Evolutionary conservation across 2,113 vertebrate species (phyloP).

Genomic region (Perognathus longimembris): DNA sequence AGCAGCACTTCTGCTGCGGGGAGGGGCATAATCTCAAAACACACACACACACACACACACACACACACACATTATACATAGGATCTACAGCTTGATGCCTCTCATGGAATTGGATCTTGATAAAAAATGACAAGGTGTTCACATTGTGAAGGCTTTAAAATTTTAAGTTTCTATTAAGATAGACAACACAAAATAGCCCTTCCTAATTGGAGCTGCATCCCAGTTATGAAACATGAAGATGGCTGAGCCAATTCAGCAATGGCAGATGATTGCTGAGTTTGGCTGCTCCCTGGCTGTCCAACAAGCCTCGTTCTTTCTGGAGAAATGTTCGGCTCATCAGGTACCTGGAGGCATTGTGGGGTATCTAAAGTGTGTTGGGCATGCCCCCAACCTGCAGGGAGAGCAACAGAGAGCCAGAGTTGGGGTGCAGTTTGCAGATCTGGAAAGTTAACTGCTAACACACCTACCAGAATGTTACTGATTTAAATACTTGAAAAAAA

Average conservation of each 20-base stretch:
- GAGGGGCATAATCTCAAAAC: not conserved
- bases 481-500: not conserved
- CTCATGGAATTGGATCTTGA: not conserved
- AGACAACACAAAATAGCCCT: not conserved
- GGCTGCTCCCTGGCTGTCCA: too few relatives aligned
- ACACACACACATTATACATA: not conserved
- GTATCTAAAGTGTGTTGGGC: accelerated
- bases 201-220: not conserved
- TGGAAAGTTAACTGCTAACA: not conserved
- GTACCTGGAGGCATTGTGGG: not conserved
- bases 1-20: not conserved
- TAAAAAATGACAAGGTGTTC: conserved; percentile 6
- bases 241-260: not conserved
- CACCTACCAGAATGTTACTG: not conserved
- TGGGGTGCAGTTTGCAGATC: not conserved
- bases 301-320: not conserved
- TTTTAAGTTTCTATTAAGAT: not conserved
- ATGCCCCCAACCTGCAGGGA: not conserved
- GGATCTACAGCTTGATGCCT: not conserved
- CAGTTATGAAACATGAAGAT: not conserved
- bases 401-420: not conserved
- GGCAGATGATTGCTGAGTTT: not conserved
- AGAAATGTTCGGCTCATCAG: not conserved
- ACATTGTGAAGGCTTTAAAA: not conserved
- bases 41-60: too few relatives aligned